Evolutionary conservation across 2,113 vertebrate genomes (phyloP).

Genomic region (Gymnarchus niloticus): DNA sequence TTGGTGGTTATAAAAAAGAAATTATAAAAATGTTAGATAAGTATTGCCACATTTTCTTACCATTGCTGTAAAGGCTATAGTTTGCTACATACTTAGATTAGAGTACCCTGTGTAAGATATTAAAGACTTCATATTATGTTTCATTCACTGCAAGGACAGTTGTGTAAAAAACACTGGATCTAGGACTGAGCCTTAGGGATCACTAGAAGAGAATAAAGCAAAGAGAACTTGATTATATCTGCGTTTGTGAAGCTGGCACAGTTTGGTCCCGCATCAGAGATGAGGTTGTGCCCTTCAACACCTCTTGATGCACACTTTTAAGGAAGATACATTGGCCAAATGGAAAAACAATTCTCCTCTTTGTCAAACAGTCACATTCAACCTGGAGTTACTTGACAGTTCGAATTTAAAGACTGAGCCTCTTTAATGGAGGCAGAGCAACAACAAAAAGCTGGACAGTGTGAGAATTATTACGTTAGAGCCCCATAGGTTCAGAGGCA

Average conservation of each 20-base stretch:
- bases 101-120: neutral
- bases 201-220: neutral
- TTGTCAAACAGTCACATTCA: conserved; percentile 31
- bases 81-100: neutral
- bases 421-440: neutral
- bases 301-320: neutral
- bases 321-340: neutral
- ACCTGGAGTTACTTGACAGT: conserved; percentile 27
- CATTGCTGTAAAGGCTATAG: neutral
- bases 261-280: neutral
- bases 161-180: neutral
- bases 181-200: neutral
- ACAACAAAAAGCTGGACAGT: neutral
- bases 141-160: neutral
- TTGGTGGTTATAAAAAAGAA: neutral
- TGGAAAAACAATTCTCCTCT: neutral
- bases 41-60: neutral
- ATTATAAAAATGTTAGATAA: neutral
- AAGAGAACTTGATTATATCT: neutral
- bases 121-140: neutral
- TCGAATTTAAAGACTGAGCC: neutral
- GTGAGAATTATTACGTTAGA: neutral
- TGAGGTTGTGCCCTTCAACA: neutral
- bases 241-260: neutral
- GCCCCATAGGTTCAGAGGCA: neutral